Base-by-base conservation (phyloP, 1,140 invertebrate species). In the Neodiprion lecontei region DNA sequence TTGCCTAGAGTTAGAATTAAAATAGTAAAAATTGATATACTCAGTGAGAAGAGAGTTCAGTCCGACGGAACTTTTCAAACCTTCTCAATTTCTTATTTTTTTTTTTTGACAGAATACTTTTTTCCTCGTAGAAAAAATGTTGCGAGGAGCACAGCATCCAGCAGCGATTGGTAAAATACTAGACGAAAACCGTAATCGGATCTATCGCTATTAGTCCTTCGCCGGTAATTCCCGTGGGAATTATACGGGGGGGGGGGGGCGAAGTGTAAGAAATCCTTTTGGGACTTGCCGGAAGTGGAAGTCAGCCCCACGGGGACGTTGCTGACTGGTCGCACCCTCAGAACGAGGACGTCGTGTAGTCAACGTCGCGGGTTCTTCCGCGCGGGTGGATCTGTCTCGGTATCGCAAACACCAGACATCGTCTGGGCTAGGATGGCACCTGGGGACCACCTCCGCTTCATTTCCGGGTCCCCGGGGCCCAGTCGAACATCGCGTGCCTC, bases 171-270 rank as follows among this genome's bases (percentile, higher is more conserved):
- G 28, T 40, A 5, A 40, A 1, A 40, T 40, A 40, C 28, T 40
- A 69, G n/a, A 70, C 7, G 14, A 28, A 21, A 28, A 21, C 65
- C 23, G 50, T n/a, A n/a, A 47, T 69, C 72, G 48, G 53, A 10
- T 17, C 68, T 71, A 61, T 61, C 5, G 53, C 79, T 87, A 87
- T 86, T 84, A 86, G 79, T 86, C 82, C 78, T 82, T 78, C 21
- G 80, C 75, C 75, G 79, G 84, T 80, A 87, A 87, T 87, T 87
- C 85, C 86, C 85, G 83, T 85, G 86, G 86, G 85, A 87, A 87
- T 87, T 84, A 76, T 75, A 67, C 70, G 77, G 70, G 69, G 72
- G n/a, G 72, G n/a, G 71, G 76, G 68, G 74, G 72, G 75, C 77
- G 73, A 77, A 75, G 73, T 40, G 53, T 61, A 61, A 61, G 53